phyloP scores from a whole-genome alignment of 2,113 vertebrate species.

The Microcebus lehilahytsara region DNA sequence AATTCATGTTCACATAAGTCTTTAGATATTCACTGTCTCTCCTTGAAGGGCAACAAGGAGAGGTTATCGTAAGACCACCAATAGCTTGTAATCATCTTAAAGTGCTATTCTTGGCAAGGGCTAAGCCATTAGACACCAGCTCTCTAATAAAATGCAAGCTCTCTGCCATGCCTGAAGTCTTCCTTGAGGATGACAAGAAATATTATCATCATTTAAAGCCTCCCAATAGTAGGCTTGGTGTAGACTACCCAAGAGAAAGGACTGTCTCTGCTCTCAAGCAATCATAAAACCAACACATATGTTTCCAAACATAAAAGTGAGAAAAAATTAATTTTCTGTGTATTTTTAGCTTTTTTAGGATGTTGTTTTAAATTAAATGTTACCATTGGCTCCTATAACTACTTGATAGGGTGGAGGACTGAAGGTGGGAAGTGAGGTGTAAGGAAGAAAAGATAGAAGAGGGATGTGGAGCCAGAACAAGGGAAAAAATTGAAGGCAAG shows the following conservation, averaged over 20 bases:
- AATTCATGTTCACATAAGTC: background rate
- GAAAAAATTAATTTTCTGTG: background rate
- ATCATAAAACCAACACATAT: background rate
- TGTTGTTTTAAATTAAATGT: background rate
- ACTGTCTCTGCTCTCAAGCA: background rate
- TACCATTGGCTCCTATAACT: conserved; percentile 13
- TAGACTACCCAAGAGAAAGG: background rate
- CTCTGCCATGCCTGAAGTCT: background rate
- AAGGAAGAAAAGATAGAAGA: background rate
- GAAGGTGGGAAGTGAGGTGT: background rate
- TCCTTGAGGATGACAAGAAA: background rate
- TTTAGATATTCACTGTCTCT: background rate
- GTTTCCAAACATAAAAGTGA: background rate
- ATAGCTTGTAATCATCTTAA: background rate
- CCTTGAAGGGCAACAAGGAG: background rate
- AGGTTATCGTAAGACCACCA: background rate
- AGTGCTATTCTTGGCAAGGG: background rate
- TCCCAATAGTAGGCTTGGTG: background rate
- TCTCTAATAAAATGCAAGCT: background rate
- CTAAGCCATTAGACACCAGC: background rate
- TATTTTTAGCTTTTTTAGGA: background rate
- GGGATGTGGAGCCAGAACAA: background rate
- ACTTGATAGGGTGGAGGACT: background rate
- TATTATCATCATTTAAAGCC: background rate
- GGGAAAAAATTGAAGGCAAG: background rate